Evolutionary conservation across 2,113 vertebrate genomes (phyloP), one percentile per base, ranked within the genome.

Genomic region (Tyto alba): DNA sequence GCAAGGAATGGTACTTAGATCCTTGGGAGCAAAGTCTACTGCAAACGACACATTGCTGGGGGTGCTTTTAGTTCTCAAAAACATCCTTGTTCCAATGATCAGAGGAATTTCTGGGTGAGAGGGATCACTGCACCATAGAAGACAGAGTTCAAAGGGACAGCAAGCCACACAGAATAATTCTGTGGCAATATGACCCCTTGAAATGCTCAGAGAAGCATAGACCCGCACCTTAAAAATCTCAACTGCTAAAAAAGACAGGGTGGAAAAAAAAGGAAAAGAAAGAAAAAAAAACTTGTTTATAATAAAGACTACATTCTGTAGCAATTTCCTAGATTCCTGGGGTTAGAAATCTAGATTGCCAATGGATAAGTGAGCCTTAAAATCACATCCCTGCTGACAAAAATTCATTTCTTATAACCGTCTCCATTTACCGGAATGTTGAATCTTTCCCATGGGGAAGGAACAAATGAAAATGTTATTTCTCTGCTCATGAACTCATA

Each of bases 381-480:
- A 99, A 99, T 99, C 99, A 99, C 99, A 99, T 99, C 98, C 99
- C 98, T 97, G 98, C 98, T 98, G 98, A 99, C 98, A 98, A 98
- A 98, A 99, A 99, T 98, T 99, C 98, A 99, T 99, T 99, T 99
- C 99, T 99, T 99, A 99, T 99, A 99, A 99, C 99, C 96, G 98
- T 98, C 99, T 99, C 99, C 99, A 99, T 99, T 99, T 99, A 99
- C 99, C 98, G 98, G 99, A 98, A 99, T 98, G 98, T 98, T 98
- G 98, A 98, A 99, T 97, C 97, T 98, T 98, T 99, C 99, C 99
- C 99, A 98, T 98, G 98, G 99, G 99, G 98, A 98, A 98, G 97
- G 98, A 99, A 99, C 99, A 99, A 99, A 99, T 99, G 99, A 99
- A 99, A 99, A 99, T 99, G 99, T 99, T 99, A 99, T 99, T 99